phyloP scores from a whole-genome alignment of 2,797 vertebrate genomes.

The Poeciliopsis presidionis region DNA sequence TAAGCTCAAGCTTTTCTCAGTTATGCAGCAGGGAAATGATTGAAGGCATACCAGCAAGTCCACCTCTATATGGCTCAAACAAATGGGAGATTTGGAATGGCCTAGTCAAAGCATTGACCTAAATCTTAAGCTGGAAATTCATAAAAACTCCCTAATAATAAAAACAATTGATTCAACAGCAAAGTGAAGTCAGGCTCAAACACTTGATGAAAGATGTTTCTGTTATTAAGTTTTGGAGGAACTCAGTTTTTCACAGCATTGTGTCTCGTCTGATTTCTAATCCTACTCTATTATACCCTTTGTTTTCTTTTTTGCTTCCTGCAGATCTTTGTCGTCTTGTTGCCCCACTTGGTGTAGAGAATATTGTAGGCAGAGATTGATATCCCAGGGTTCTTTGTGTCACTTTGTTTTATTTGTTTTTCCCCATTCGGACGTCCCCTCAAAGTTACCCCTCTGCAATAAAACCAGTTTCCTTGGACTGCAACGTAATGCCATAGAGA shows the following conservation, averaged over 20 bases:
- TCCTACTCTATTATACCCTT: not conserved
- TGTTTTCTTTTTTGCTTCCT: conserved; percentile 22
- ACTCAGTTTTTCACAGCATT: not conserved
- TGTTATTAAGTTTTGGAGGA: not conserved
- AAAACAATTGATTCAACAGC: not conserved
- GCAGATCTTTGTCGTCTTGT: not conserved
- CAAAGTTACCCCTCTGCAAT: not conserved
- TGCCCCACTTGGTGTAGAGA: conserved; percentile 35
- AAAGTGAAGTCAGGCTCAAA: not conserved
- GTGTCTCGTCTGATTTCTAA: not conserved
- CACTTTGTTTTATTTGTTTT: conserved; percentile 12
- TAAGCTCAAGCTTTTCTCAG: not conserved
- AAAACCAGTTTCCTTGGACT: conserved; percentile 22
- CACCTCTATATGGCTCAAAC: not conserved
- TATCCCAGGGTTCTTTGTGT: conserved; percentile 1
- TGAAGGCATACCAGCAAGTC: not conserved
- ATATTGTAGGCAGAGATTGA: conserved; percentile 31
- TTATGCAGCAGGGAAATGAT: not conserved
- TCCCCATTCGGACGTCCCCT: conserved; percentile 2
- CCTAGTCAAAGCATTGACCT: not conserved
- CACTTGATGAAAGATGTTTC: not conserved
- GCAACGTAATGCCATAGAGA: not conserved
- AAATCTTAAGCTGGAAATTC: not conserved
- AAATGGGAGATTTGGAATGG: not conserved
- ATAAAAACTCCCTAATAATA: not conserved